Evolutionary conservation across 2,113 vertebrate species (phyloP).

Genomic region (Dromiciops gliroides): DNA sequence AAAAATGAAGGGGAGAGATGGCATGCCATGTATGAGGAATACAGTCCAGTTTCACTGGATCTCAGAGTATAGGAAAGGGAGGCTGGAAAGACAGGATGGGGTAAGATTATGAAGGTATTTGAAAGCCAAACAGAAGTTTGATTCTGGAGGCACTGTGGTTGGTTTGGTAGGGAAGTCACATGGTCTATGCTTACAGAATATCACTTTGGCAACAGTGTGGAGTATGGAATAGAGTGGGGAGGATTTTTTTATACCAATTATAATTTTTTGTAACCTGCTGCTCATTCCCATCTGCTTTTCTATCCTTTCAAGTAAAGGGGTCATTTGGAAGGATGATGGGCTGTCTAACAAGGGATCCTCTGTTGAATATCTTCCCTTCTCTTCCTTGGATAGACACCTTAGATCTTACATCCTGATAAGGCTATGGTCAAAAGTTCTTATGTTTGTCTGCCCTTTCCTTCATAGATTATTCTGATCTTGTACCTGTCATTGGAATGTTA

Average conservation of each 20-base stretch:
- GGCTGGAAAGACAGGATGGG: neutral
- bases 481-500: neutral
- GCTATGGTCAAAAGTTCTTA: neutral
- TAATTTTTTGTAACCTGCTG: constrained; percentile 7
- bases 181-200: neutral
- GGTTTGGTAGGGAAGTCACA: neutral
- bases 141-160: neutral
- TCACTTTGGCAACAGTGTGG: neutral
- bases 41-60: neutral
- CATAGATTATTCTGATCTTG: neutral
- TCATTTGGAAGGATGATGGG: neutral
- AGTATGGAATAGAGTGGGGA: neutral
- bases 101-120: neutral
- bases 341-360: too few relatives aligned
- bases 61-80: neutral
- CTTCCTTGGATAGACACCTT: neutral
- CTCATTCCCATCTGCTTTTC: neutral
- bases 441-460: neutral
- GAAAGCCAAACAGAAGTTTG: neutral
- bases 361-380: neutral
- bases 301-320: neutral
- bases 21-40: neutral
- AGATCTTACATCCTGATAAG: neutral
- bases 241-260: too few relatives aligned
- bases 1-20: neutral